Percentiles rank a stretch among this genome's conserved stretches.
These are phyloP conservation scores for Brenthis ino DNA, from an alignment of 2,888 invertebrate species.

Conservation along the genomic window DNA sequence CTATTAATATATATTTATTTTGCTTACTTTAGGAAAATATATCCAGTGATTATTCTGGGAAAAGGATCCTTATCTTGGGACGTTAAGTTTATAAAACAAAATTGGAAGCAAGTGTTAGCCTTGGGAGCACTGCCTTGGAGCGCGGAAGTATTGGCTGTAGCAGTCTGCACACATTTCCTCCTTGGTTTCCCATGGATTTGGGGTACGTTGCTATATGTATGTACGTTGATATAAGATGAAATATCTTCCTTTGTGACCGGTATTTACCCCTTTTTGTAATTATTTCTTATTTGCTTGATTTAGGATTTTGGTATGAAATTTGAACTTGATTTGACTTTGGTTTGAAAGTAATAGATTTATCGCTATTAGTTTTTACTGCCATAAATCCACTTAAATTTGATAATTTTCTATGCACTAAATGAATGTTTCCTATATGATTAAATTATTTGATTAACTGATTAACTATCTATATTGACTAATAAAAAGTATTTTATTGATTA, in stretches of 20 bases:
- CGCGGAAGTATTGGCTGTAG: slow-evolving; percentile 60
- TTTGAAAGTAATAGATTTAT: neutral
- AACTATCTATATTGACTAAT: neutral
- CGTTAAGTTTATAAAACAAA: slow-evolving; percentile 58
- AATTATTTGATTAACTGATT: neutral
- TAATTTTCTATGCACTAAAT: neutral
- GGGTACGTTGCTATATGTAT: slow-evolving; percentile 55
- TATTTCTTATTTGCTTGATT: neutral
- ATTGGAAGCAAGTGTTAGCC: slow-evolving; percentile 61
- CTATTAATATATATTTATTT: too few species aligned
- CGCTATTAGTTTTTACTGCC: neutral
- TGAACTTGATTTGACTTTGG: neutral
- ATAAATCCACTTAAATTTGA: neutral
- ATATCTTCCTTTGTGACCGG: too few species aligned
- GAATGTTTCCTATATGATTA: neutral
- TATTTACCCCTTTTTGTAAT: neutral
- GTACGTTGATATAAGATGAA: neutral
- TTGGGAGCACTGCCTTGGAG: slow-evolving; percentile 70
- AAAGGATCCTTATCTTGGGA: slow-evolving; percentile 72
- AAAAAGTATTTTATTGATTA: neutral
- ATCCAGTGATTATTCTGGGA: slow-evolving; percentile 71
- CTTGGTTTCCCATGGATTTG: slow-evolving; percentile 70
- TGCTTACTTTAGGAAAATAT: slow-evolving; percentile 61
- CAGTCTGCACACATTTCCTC: slow-evolving; percentile 58
- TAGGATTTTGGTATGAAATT: neutral